A percentile compares a stretch with the other conserved stretches of the same genome.
These are phyloP conservation scores for Aphis craccivora DNA, from an alignment of 1,140 invertebrate species.

Conservation along the genomic window DNA sequence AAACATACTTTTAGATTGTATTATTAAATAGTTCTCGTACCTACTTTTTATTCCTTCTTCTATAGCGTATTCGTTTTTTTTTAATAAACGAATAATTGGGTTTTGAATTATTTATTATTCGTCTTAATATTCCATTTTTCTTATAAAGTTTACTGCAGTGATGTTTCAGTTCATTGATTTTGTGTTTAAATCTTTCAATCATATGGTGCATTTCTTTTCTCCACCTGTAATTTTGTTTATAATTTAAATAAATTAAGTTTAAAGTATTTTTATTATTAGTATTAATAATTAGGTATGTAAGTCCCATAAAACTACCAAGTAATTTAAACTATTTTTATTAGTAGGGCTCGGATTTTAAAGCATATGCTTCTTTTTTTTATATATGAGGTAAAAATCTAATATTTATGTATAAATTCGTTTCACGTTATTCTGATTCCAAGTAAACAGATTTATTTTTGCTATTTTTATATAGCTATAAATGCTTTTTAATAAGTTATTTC, in stretches of 20 bases:
- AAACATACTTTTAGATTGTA: background rate
- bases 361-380: too few species aligned
- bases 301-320: background rate
- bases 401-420: too few species aligned
- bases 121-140: background rate
- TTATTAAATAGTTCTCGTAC: background rate
- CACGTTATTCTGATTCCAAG: too few species aligned
- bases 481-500: too few species aligned
- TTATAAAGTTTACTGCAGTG: background rate
- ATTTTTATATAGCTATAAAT: too few species aligned
- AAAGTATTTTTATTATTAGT: background rate
- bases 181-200: slow-evolving; percentile 4
- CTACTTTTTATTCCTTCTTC: background rate
- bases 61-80: background rate
- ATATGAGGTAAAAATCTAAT: too few species aligned
- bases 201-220: slow-evolving; percentile 18
- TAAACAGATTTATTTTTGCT: too few species aligned
- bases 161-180: slow-evolving; percentile 1
- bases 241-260: background rate
- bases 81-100: background rate
- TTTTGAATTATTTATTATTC: background rate
- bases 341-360: too few species aligned
- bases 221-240: slow-evolving; percentile 37
- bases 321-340: background rate
- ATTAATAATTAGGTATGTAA: background rate